Conservation (phyloP, 2,797 vertebrate species). For the Danionella dracula region DNA sequence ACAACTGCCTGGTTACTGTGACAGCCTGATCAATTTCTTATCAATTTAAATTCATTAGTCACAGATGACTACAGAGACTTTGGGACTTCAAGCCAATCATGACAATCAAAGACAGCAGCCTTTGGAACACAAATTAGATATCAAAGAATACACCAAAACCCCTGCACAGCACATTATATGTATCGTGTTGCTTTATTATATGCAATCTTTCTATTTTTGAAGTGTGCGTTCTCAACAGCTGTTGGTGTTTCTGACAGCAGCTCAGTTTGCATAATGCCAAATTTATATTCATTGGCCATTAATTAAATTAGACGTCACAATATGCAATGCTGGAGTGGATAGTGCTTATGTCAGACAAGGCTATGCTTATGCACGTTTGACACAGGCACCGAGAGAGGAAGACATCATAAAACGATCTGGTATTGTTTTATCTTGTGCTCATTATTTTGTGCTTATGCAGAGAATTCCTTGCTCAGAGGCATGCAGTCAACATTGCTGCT, state of each 20-base stretch:
- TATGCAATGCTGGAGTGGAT: slow-evolving; percentile 39
- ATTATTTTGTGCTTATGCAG: slow-evolving; percentile 9
- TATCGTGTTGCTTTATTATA: background rate
- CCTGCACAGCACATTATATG: slow-evolving; percentile 2
- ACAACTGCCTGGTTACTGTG: slow-evolving; percentile 38
- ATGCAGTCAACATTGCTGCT: slow-evolving; percentile 2
- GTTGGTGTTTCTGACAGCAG: slow-evolving; percentile 43
- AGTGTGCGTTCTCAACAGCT: slow-evolving; percentile 58
- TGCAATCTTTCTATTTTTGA: slow-evolving; percentile 36
- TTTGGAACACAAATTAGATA: slow-evolving; percentile 34
- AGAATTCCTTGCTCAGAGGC: background rate
- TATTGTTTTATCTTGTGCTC: slow-evolving; percentile 22
- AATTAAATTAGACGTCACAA: slow-evolving; percentile 41
- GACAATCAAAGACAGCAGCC: slow-evolving; percentile 30
- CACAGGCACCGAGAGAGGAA: slow-evolving; percentile 38
- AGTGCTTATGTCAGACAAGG: slow-evolving; percentile 43
- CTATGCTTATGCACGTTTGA: slow-evolving; percentile 40
- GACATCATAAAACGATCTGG: background rate
- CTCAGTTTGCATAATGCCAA: slow-evolving; percentile 51
- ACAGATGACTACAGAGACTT: slow-evolving; percentile 49
- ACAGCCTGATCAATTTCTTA: slow-evolving; percentile 46
- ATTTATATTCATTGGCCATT: slow-evolving; percentile 58
- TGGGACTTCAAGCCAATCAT: slow-evolving; percentile 52
- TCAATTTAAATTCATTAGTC: slow-evolving; percentile 52
- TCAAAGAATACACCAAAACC: slow-evolving; percentile 9